These are phyloP conservation scores for Larimichthys polyactis DNA, from an alignment of 2,113 vertebrate genomes.

Conservation along the genomic window DNA sequence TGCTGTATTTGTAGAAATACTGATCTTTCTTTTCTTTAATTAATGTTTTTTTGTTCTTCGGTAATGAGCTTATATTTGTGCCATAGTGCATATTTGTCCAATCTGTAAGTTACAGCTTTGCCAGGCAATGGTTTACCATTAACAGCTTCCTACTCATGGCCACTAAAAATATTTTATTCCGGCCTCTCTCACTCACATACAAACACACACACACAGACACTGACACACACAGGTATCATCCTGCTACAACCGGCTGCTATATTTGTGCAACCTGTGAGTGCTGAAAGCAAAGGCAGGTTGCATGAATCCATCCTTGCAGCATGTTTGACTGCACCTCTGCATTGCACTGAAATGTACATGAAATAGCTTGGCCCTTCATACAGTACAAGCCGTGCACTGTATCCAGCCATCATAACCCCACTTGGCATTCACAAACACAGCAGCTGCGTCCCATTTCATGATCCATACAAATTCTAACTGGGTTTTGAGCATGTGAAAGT, in stretches of 20 bases:
- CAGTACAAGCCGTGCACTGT: not conserved
- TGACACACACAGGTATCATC: not conserved
- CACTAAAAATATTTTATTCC: slow-evolving; percentile 46
- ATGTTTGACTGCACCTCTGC: not conserved
- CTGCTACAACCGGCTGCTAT: not conserved
- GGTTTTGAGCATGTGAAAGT: slow-evolving; percentile 9
- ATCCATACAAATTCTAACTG: slow-evolving; percentile 12
- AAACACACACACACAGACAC: slow-evolving; percentile 2
- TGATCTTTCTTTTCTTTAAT: not conserved
- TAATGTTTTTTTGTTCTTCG: not conserved
- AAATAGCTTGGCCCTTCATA: not conserved
- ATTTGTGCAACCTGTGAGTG: slow-evolving; percentile 1
- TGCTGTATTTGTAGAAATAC: not conserved
- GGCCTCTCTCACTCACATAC: slow-evolving; percentile 1
- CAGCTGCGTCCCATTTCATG: slow-evolving; percentile 46
- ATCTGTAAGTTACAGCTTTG: slow-evolving; percentile 2
- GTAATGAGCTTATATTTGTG: not conserved
- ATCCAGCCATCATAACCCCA: not conserved
- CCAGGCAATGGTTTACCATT: slow-evolving; percentile 28
- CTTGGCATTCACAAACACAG: slow-evolving; percentile 27
- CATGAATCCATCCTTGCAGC: not conserved
- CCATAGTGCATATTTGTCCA: not conserved
- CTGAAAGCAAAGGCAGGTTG: slow-evolving; percentile 7
- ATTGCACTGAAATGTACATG: not conserved
- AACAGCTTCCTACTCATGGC: slow-evolving; percentile 47